phyloP scores from a whole-genome alignment of 2,797 vertebrate genomes.

The Jordanella pulchra region DNA sequence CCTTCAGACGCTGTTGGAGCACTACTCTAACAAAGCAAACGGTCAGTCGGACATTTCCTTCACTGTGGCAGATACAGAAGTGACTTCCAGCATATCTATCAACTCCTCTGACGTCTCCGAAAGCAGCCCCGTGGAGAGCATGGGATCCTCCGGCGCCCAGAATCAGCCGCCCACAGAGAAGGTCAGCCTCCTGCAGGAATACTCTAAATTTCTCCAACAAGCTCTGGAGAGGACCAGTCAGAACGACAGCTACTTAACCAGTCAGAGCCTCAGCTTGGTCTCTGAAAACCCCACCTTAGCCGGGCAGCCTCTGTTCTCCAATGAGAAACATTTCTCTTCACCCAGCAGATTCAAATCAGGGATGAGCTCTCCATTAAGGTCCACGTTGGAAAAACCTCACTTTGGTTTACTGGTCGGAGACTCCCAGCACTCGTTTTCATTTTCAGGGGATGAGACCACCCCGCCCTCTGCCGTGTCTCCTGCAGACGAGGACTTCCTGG shows the following conservation, averaged over 20 bases:
- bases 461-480: slow-evolving; percentile 92
- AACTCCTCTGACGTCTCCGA: slow-evolving; percentile 94
- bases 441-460: slow-evolving; percentile 95
- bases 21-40: slow-evolving; percentile 97
- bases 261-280: slow-evolving; percentile 95
- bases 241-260: slow-evolving; percentile 99
- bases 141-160: slow-evolving; percentile 83
- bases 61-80: slow-evolving; percentile 93
- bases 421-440: slow-evolving; percentile 96
- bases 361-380: slow-evolving; percentile 94
- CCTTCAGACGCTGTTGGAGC: slow-evolving; percentile 95
- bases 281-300: slow-evolving; percentile 92
- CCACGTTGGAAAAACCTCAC: slow-evolving; percentile 94
- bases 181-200: slow-evolving; percentile 97
- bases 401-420: slow-evolving; percentile 96
- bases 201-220: slow-evolving; percentile 99
- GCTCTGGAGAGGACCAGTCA: slow-evolving; percentile 99
- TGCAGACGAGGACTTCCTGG: slow-evolving; percentile 95
- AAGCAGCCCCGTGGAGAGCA: slow-evolving; percentile 85
- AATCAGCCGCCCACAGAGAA: slow-evolving; percentile 91
- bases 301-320: slow-evolving; percentile 92
- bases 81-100: slow-evolving; percentile 98
- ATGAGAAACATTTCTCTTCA: slow-evolving; percentile 93
- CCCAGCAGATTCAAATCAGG: slow-evolving; percentile 93
- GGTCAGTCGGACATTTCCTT: slow-evolving; percentile 97